Base-by-base conservation (phyloP, 2,113 vertebrate species). In the Pteruthius melanotis region DNA sequence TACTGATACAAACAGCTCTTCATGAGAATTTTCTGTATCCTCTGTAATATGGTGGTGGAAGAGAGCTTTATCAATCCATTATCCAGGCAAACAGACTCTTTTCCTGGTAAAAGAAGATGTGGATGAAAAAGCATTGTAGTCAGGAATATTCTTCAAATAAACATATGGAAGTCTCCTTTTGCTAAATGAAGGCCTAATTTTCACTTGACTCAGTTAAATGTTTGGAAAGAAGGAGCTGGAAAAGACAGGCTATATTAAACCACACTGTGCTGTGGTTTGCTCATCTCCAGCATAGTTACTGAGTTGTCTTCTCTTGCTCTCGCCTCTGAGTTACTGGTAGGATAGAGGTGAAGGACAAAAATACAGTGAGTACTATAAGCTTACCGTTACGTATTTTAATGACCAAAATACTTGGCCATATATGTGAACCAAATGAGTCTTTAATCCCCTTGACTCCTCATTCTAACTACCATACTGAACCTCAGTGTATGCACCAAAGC, bases 251-350 rank as follows among this genome's bases (percentile, higher is more conserved):
- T 49, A 35, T 30, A 74, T 59, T 69, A 87, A 81, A 37, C 8
- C 4, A 6, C 21, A 12, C 6, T 14, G 30, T 37, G 10, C 12
- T 4, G 3, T 2, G 3, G 22, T 33, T 45, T 59, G 26, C 11
- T 15, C 22, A n/a, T n/a, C 37, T 54, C n/a, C 23, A 71, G 42
- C 22, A 53, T 2, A 63, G 11, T 45, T 83, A 50, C 0, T 57
- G 42, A 56, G 27, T 31, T 86, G 30, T 72, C 30, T 72, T 64
- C 27, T 71, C 50, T 91, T 65, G 13, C 9, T 76, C 16, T 80
- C n/a, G 61, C 8, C 15, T 89, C 44, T 72, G 28, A 91, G 27
- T 15, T 64, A 53, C 27, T 40, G 27, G 24, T 31, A 69, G 53
- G 30, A 47, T 9, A 14, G 44, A 84, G 22, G 45, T 30, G 16